phyloP scores from a whole-genome alignment of 2,797 vertebrate genomes.

The Sebastes iracundus region DNA sequence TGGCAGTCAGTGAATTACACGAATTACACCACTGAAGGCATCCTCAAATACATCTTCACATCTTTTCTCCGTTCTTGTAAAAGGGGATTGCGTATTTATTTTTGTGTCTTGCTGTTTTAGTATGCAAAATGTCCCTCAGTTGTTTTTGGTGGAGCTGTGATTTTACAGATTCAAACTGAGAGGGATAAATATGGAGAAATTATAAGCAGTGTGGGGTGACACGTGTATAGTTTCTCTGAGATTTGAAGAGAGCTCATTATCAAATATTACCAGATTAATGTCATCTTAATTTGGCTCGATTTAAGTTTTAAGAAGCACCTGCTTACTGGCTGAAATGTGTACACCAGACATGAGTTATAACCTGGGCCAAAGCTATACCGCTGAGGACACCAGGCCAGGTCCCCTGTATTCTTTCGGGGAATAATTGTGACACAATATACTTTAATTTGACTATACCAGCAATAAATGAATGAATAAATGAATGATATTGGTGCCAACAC shows the following conservation, averaged over 20 bases:
- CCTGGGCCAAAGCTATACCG: no score
- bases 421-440: no score
- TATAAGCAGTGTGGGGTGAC: neutral
- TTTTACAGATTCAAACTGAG: constrained; percentile 13
- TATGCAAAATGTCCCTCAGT: neutral
- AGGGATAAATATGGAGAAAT: neutral
- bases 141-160: neutral
- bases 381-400: no score
- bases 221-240: neutral
- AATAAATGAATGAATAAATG: neutral
- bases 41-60: constrained; percentile 3
- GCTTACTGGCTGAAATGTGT: neutral
- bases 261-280: neutral
- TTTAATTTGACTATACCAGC: neutral
- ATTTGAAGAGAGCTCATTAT: neutral
- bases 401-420: no score
- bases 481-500: neutral
- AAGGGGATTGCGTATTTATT: constrained; percentile 37
- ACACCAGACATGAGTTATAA: neutral
- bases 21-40: constrained; percentile 21
- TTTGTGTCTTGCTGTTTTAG: constrained; percentile 20
- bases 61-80: constrained; percentile 11
- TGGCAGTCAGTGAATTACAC: constrained; percentile 35
- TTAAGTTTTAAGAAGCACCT: neutral
- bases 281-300: neutral